These are phyloP conservation scores for Caenorhabditis macrosperma DNA, from an alignment of 2,888 invertebrate genomes.

Conservation along the genomic window DNA sequence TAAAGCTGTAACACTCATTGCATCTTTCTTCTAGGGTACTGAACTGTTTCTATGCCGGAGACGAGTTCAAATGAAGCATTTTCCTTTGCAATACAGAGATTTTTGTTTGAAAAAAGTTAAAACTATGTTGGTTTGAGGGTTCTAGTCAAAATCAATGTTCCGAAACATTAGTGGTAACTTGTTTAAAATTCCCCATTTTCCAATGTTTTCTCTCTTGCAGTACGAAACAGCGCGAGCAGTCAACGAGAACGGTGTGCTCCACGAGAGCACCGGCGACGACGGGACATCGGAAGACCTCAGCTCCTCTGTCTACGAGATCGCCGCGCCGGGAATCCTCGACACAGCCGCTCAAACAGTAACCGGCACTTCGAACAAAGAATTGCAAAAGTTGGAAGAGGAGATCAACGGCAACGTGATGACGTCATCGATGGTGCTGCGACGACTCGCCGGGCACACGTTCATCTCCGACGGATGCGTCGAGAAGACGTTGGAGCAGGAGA, in stretches of 20 bases:
- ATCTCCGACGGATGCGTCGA: slow-evolving; percentile 57
- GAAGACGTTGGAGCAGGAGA: slow-evolving; percentile 68
- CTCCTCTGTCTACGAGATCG: slow-evolving; percentile 71
- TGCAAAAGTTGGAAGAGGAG: slow-evolving; percentile 69
- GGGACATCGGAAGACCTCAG: slow-evolving; percentile 47
- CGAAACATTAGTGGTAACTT: too few relatives aligned
- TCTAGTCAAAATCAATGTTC: too few relatives aligned
- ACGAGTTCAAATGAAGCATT: too few relatives aligned
- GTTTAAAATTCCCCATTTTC: too few relatives aligned
- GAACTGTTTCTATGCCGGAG: too few relatives aligned
- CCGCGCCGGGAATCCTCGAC: slow-evolving; percentile 67
- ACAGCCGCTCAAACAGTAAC: slow-evolving; percentile 65
- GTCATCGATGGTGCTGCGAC: slow-evolving; percentile 63
- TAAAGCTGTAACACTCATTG: too few relatives aligned
- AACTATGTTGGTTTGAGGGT: too few relatives aligned
- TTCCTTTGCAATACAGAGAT: too few relatives aligned
- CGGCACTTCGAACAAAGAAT: slow-evolving; percentile 66
- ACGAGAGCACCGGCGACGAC: slow-evolving; percentile 35
- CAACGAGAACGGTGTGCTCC: slow-evolving; percentile 40
- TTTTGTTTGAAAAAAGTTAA: too few relatives aligned
- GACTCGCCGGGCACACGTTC: slow-evolving; percentile 48
- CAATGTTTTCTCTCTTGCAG: slow-evolving; percentile 48
- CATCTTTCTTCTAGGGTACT: too few relatives aligned
- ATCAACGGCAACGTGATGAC: slow-evolving; percentile 68
- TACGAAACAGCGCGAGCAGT: slow-evolving; percentile 60